Conservation (phyloP, 2,113 vertebrate species). For the Bos indicus region DNA sequence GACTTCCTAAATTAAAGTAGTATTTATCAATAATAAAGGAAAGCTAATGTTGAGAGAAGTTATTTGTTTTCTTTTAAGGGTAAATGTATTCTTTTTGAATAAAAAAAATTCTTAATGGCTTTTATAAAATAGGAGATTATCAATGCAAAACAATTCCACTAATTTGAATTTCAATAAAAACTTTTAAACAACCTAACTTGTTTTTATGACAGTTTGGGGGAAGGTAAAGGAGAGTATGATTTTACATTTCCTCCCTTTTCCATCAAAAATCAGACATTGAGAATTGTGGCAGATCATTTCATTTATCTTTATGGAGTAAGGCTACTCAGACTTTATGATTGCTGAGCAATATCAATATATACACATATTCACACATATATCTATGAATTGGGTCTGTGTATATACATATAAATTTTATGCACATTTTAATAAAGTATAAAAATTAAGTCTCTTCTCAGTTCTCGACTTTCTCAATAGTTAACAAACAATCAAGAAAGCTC, state of each 20-base stretch:
- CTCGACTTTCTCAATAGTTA: not conserved
- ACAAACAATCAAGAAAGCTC: not conserved
- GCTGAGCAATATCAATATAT: not conserved
- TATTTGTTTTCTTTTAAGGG: not conserved
- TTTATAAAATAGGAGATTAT: not conserved
- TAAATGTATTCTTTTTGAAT: not conserved
- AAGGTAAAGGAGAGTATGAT: not conserved
- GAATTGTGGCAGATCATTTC: not conserved
- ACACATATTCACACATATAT: not conserved
- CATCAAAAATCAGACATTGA: not conserved
- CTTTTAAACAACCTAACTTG: not conserved
- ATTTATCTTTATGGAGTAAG: not conserved
- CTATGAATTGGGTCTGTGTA: not conserved
- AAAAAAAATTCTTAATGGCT: not conserved
- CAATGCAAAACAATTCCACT: not conserved
- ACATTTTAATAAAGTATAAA: not conserved
- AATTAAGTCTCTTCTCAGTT: not conserved
- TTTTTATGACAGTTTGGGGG: not conserved
- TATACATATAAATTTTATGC: not conserved
- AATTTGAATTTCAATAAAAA: not conserved
- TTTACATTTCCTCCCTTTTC: not conserved
- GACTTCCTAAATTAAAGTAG: slow-evolving; percentile 52
- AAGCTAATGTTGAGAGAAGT: not conserved
- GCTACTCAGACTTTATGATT: not conserved
- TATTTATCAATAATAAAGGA: not conserved